Conservation (phyloP, 2,113 vertebrate species). For the Syngnathus typhle region DNA sequence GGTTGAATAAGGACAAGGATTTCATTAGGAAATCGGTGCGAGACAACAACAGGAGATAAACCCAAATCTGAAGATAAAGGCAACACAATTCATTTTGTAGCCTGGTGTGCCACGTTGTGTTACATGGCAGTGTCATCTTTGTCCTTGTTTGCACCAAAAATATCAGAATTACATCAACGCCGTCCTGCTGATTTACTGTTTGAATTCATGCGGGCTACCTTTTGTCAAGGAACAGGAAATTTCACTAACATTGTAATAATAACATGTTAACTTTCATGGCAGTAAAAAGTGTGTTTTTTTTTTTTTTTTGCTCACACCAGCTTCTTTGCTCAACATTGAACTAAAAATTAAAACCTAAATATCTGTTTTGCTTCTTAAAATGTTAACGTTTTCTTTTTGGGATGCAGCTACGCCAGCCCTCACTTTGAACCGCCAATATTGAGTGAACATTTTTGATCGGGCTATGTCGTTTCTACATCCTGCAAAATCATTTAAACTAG, state of each 20-base stretch:
- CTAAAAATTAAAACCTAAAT: not conserved
- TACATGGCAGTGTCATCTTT: not conserved
- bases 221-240: not conserved
- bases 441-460: too few species aligned
- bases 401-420: too few species aligned
- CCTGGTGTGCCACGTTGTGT: constrained; percentile 13
- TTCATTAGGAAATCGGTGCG: constrained; percentile 25
- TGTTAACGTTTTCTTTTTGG: too few species aligned
- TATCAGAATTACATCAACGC: not conserved
- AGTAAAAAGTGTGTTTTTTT: not conserved
- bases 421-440: too few species aligned
- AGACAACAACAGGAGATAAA: constrained; percentile 5
- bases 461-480: too few species aligned
- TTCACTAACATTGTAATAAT: not conserved
- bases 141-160: constrained; percentile 5
- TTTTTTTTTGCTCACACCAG: too few species aligned
- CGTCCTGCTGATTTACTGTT: constrained; percentile 6
- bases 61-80: constrained; percentile 3
- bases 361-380: too few species aligned
- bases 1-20: constrained; percentile 28
- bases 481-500: too few species aligned
- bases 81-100: constrained; percentile 19
- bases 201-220: not conserved
- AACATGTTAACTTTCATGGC: not conserved
- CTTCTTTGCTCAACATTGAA: not conserved